phyloP scores from a whole-genome alignment of 2,888 invertebrate genomes.

The Spilarctia lutea region DNA sequence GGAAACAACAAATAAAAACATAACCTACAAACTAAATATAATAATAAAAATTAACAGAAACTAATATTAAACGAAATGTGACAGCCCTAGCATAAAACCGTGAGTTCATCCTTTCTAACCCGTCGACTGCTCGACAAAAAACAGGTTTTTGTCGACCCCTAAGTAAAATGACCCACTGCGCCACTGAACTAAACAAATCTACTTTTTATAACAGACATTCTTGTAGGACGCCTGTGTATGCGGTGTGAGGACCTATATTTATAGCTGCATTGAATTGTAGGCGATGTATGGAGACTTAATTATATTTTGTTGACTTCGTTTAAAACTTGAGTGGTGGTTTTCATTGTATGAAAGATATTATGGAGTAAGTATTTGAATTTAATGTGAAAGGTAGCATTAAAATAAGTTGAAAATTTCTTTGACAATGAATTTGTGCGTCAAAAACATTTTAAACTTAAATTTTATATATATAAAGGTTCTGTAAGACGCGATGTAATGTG shows the following conservation, averaged over 20 bases:
- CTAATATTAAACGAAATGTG: not conserved
- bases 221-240: conserved; percentile 1
- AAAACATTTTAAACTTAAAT: not conserved
- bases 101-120: conserved; percentile 45
- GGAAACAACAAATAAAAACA: not conserved
- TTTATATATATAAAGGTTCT: not conserved
- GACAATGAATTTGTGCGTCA: not conserved
- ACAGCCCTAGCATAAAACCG: conserved; percentile 39
- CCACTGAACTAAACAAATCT: conserved; percentile 33
- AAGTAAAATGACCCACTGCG: conserved; percentile 53
- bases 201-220: conserved; percentile 17
- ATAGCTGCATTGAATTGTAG: not conserved
- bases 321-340: not conserved
- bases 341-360: not conserved
- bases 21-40: not conserved
- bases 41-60: not conserved
- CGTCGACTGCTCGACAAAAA: conserved; percentile 35
- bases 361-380: not conserved
- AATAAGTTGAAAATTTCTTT: not conserved
- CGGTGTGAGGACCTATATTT: not conserved
- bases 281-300: not conserved
- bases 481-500: not conserved
- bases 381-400: not conserved
- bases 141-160: conserved; percentile 48
- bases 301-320: not conserved